Evolutionary conservation across 2,888 invertebrate species (phyloP), one percentile per base, ranked within the genome.

Genomic region (Drosophila differens): DNA sequence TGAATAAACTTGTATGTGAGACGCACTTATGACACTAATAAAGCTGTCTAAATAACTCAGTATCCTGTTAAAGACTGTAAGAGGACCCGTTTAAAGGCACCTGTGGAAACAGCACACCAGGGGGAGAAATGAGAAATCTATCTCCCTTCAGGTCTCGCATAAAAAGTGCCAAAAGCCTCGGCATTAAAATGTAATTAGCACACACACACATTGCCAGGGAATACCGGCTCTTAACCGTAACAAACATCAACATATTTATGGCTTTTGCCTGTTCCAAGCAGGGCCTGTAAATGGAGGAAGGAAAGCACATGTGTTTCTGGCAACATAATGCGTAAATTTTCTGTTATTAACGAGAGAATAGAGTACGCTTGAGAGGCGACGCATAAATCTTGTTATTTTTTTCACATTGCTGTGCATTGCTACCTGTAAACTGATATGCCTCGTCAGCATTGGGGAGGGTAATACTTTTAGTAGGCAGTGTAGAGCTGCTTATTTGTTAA

Each of bases 131-230:
- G 30, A 5, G 19, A 37, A 39, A 25, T 54, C 41, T 41, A 44
- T 71, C 53, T 44, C 37, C 60, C 57, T 55, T 62, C 62, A 57
- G 51, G 52, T 30, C 65, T 59, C 35, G 39, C 65, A 76, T 71
- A 74, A 87, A 84, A 83, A 67, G 67, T 66, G 70, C 39, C 59
- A 70, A 70, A 71, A 72, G 72, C 54, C 35, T 32, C 30, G 62
- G 65, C 76, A 81, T 89, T 80, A 87, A 89, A 81, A 85, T 83
- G 86, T 89, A 83, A 90, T 87, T 87, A 90, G 76, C 52, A 67
- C 49, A 39, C 61, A 55, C 28, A 16, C n/a, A 41, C 37, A 39
- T 22, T 32, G 54, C 59, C 30, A 44, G 47, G 28, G 51, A 37
- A 19, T 47, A 35, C 52, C 70, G 58, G 53, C 64, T 49, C 52